Evolutionary conservation across 2,888 invertebrate species (phyloP), one percentile per base, ranked within the genome.

Genomic region (Habrosyne pyritoides): DNA sequence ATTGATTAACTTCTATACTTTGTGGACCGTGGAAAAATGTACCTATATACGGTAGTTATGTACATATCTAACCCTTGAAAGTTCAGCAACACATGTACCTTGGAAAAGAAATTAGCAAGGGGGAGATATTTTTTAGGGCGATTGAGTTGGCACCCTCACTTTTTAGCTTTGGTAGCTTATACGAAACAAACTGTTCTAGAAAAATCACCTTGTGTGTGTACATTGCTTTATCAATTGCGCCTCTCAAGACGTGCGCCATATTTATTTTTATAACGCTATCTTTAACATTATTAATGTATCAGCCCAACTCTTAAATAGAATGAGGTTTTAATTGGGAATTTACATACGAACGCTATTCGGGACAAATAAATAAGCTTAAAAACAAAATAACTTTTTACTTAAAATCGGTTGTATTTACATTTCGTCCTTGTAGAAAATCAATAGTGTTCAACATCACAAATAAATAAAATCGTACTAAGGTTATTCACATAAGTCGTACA

Each of bases 361-460:
- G 82, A 78, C 82, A 89, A 91, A 90, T 89, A 89, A 91, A 90
- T 86, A 87, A 88, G 87, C 86, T 79, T 83, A 74, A 83, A 91
- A 91, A 92, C 89, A 91, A 91, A 91, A 90, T 89, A 91, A 89
- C 87, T 79, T 91, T 91, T 91, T 92, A 91, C 91, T 91, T 90
- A 89, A 88, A 90, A 91, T 91, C 91, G 91, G 91, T 92, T 92
- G 92, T 92, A 92, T 92, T 92, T 92, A 92, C 92, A 92, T 89
- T 89, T 90, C 89, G 91, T 91, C 91, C 91, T 89, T 84, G 90
- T 91, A 91, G 90, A 91, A 91, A 91, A 92, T 90, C 88, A 91
- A 89, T 89, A 86, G 87, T 89, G 89, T 90, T 91, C 87, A 91
- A 92, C 91, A 92, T 92, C 90, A 91, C 91, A 91, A 92, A 92